A percentile compares a stretch with the other conserved stretches of the same genome.
Conservation (phyloP, 2,888 invertebrate species). For the Leptopterna dolabrata region DNA sequence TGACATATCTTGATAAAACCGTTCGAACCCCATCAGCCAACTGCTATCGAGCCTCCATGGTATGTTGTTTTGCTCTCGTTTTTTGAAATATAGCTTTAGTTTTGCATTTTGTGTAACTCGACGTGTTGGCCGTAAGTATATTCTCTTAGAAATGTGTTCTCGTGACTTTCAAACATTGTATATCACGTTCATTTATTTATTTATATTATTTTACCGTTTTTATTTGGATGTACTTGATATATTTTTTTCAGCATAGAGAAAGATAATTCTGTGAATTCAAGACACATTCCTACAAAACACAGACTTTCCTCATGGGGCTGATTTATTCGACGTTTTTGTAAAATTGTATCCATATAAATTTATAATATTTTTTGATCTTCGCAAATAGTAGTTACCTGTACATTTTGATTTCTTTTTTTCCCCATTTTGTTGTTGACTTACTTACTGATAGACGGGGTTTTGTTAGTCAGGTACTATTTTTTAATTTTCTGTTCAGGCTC, state of each 20-base stretch:
- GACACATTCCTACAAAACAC: neutral
- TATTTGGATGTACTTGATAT: constrained; percentile 36
- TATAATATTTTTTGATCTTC: too few species aligned
- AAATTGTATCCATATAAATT: neutral
- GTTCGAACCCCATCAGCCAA: neutral
- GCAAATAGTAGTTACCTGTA: too few species aligned
- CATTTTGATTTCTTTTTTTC: too few species aligned
- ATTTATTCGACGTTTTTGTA: neutral
- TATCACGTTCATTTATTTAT: constrained; percentile 51
- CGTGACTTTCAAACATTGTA: constrained; percentile 54
- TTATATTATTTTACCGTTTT: constrained; percentile 31
- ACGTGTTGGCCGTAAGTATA: constrained; percentile 57
- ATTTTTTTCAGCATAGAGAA: neutral
- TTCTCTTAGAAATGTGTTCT: constrained; percentile 57
- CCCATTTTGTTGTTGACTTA: too few species aligned
- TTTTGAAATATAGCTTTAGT: constrained; percentile 33
- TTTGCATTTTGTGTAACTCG: constrained; percentile 31
- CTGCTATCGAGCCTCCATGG: constrained; percentile 12
- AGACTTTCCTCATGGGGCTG: neutral
- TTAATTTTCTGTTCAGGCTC: too few species aligned
- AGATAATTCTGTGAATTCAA: neutral
- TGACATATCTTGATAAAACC: too few species aligned
- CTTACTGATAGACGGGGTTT: too few species aligned
- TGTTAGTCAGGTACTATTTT: too few species aligned
- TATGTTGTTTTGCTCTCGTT: constrained; percentile 35